Evolutionary conservation across 2,888 invertebrate genomes (phyloP).

Genomic region (Eremobia ochroleuca): DNA sequence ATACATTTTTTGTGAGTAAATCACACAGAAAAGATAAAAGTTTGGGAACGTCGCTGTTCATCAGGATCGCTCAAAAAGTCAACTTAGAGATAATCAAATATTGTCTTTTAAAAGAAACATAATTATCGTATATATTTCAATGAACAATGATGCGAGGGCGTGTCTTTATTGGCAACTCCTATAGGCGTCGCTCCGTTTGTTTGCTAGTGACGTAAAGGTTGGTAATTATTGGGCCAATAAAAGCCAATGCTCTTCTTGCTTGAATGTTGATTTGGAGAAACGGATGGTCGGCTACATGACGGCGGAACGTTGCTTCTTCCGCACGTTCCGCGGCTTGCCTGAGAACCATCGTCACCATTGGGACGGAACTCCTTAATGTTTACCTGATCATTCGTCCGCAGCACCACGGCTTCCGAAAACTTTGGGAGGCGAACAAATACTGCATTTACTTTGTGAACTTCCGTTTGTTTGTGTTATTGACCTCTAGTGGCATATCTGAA

Average conservation of each 20-base stretch:
- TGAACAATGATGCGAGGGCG: constrained; percentile 47
- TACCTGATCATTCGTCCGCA: constrained; percentile 59
- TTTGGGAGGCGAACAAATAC: constrained; percentile 28
- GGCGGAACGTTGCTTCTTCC: constrained; percentile 73
- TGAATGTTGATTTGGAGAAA: constrained; percentile 63
- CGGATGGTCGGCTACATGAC: constrained; percentile 63
- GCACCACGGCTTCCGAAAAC: constrained; percentile 32
- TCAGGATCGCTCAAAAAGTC: constrained; percentile 10
- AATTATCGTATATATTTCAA: constrained; percentile 7
- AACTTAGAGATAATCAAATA: background rate
- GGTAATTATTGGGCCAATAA: constrained; percentile 57
- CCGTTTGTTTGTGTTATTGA: constrained; percentile 37
- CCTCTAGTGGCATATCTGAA: constrained; percentile 4
- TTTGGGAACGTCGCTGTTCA: constrained; percentile 26
- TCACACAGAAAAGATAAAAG: constrained; percentile 51
- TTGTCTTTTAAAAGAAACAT: constrained; percentile 5
- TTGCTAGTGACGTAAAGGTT: constrained; percentile 26
- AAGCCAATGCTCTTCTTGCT: constrained; percentile 33
- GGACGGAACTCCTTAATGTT: constrained; percentile 64
- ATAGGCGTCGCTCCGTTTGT: constrained; percentile 45
- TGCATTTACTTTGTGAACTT: constrained; percentile 43
- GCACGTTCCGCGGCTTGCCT: constrained; percentile 79
- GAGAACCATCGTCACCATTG: constrained; percentile 75
- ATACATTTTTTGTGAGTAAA: constrained; percentile 60
- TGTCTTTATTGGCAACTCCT: constrained; percentile 63